Conservation (phyloP, 2,113 vertebrate genomes). For the Calyptommatus sinebrachiatus region DNA sequence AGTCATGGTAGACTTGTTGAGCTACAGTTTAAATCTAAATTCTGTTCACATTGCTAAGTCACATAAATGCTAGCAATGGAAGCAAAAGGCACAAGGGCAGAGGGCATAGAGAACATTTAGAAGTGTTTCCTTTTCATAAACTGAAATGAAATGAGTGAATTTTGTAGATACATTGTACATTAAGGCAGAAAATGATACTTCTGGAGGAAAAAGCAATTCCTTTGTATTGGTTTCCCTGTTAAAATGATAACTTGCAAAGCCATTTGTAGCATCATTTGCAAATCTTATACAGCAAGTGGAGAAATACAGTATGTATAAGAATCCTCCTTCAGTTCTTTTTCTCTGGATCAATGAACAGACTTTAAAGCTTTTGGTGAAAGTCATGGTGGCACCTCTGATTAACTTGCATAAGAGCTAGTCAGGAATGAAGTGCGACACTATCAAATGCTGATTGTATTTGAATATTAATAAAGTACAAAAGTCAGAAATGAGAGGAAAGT, state of each 20-base stretch:
- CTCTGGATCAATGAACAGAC: constrained; percentile 41
- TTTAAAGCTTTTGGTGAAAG: constrained; percentile 35
- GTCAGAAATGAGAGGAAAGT: constrained; percentile 20
- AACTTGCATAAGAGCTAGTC: constrained; percentile 48
- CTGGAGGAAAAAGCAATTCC: no score
- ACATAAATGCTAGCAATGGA: no score
- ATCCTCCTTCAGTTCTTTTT: constrained; percentile 30
- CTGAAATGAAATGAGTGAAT: no score
- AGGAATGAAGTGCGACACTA: constrained; percentile 32
- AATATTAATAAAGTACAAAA: constrained; percentile 42
- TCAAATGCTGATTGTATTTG: constrained; percentile 30
- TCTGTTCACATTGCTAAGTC: no score
- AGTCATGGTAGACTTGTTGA: no score
- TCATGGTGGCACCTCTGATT: constrained; percentile 44
- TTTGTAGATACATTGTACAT: no score
- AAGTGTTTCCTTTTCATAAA: no score
- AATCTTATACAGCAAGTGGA: constrained; percentile 33
- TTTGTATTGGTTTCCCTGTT: background rate
- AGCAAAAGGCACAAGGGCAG: no score
- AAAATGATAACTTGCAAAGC: background rate
- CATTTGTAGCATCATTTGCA: background rate
- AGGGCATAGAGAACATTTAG: no score
- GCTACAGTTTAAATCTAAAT: no score
- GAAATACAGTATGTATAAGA: constrained; percentile 44
- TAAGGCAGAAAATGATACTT: no score